Conservation (phyloP, 1,140 invertebrate species). For the Zophobas atratus region DNA sequence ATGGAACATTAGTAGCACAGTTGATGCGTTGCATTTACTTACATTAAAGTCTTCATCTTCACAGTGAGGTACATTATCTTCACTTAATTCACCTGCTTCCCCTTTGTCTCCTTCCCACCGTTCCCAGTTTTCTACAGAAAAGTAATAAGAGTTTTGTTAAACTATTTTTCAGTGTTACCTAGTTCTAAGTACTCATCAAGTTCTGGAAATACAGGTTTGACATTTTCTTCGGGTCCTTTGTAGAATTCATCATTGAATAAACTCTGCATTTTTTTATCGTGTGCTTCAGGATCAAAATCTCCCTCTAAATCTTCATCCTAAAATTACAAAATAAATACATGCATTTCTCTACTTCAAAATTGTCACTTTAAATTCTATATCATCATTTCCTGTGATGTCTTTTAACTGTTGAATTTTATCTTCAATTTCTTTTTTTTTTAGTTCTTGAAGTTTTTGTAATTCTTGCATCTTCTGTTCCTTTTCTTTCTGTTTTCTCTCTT, state of each 20-base stretch:
- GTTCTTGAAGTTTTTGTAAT: constrained; percentile 86
- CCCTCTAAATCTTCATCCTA: constrained; percentile 80
- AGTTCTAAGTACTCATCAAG: constrained; percentile 83
- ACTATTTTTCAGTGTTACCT: constrained; percentile 63
- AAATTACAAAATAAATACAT: no score
- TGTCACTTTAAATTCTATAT: constrained; percentile 58
- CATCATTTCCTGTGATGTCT: constrained; percentile 78
- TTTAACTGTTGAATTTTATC: constrained; percentile 91
- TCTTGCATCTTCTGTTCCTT: constrained; percentile 89
- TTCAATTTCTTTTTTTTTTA: constrained; percentile 93
- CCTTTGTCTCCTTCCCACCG: constrained; percentile 70
- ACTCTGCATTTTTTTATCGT: constrained; percentile 90
- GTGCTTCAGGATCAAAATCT: constrained; percentile 94
- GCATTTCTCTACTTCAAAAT: no score
- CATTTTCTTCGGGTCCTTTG: constrained; percentile 76
- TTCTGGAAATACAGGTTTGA: constrained; percentile 87
- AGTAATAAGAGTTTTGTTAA: constrained; percentile 37
- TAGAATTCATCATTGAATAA: constrained; percentile 94
- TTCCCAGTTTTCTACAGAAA: constrained; percentile 81
- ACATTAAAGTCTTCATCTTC: constrained; percentile 89
- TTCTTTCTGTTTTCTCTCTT: constrained; percentile 86
- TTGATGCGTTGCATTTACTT: constrained; percentile 60
- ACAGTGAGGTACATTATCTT: constrained; percentile 73
- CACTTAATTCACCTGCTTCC: constrained; percentile 55
- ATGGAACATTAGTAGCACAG: constrained; percentile 38